A percentile compares a stretch with the other conserved stretches of the same genome.
These are phyloP conservation scores for Etheostoma nigrum DNA, from an alignment of 2,797 vertebrate species.

Conservation along the genomic window DNA sequence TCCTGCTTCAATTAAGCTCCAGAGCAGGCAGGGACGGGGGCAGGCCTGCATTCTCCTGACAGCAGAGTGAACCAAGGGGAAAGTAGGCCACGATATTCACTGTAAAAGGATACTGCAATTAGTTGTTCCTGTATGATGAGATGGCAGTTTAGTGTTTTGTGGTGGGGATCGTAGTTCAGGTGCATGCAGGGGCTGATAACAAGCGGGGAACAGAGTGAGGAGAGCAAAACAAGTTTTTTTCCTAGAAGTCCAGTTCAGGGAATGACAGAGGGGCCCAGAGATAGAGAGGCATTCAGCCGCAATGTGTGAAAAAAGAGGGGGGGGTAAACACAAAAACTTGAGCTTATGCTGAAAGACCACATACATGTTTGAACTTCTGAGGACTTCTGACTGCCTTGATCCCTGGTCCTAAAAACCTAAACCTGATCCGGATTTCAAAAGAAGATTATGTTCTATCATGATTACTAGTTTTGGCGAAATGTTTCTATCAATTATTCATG, in stretches of 20 bases:
- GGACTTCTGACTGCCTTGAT: neutral
- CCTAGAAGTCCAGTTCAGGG: constrained; percentile 65
- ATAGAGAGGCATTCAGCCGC: constrained; percentile 51
- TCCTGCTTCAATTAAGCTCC: constrained; percentile 67
- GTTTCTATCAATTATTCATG: no score
- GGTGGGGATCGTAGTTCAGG: constrained; percentile 33
- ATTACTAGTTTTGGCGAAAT: no score
- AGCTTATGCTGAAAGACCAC: constrained; percentile 37
- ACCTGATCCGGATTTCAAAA: neutral
- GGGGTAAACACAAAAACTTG: constrained; percentile 18
- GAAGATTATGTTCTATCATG: no score
- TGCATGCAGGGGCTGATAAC: constrained; percentile 46
- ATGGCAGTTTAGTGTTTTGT: constrained; percentile 9
- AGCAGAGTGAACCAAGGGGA: constrained; percentile 18
- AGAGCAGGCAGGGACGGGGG: neutral
- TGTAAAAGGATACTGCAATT: constrained; percentile 43
- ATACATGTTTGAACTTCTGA: neutral
- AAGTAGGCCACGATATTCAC: constrained; percentile 46
- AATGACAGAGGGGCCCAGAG: constrained; percentile 45
- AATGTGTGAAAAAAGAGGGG: constrained; percentile 61
- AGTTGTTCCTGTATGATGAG: constrained; percentile 41
- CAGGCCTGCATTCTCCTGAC: constrained; percentile 44
- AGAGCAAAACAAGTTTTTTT: constrained; percentile 60
- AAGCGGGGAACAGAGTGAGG: constrained; percentile 8
- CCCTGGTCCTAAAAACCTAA: neutral